Conservation (phyloP, 2,888 invertebrate genomes). For the Synanthedon formicaeformis region DNA sequence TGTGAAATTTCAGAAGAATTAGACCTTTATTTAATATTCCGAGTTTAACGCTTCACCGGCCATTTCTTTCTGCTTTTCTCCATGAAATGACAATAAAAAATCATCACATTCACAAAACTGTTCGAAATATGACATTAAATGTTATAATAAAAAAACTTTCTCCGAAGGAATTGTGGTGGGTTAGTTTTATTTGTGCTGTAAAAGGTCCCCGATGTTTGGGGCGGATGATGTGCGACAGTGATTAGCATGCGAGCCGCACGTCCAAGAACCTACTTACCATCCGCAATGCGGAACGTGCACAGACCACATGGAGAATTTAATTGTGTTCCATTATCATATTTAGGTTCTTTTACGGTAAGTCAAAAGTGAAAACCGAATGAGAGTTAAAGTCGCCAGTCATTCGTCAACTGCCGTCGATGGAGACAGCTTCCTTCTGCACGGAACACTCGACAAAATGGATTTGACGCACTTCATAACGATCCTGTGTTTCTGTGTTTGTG, state of each 20-base stretch:
- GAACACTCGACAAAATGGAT: slow-evolving; percentile 36
- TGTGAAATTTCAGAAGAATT: too few species aligned
- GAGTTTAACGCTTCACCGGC: too few species aligned
- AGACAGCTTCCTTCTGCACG: slow-evolving; percentile 49
- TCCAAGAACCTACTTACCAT: slow-evolving; percentile 57
- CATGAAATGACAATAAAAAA: too few species aligned
- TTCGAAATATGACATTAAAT: background rate
- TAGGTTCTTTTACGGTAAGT: slow-evolving; percentile 68
- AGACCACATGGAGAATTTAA: slow-evolving; percentile 66
- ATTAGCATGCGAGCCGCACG: slow-evolving; percentile 54
- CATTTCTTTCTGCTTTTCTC: too few species aligned
- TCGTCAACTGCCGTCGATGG: slow-evolving; percentile 62
- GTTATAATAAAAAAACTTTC: slow-evolving; percentile 41
- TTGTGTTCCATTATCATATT: slow-evolving; percentile 71
- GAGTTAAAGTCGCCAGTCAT: slow-evolving; percentile 49
- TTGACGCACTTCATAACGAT: slow-evolving; percentile 28
- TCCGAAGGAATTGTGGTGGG: slow-evolving; percentile 39
- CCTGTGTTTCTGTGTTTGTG: slow-evolving; percentile 35
- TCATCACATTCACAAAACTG: too few species aligned
- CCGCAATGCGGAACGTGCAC: slow-evolving; percentile 61
- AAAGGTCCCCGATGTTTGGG: slow-evolving; percentile 47
- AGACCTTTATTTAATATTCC: too few species aligned
- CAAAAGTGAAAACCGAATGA: slow-evolving; percentile 69
- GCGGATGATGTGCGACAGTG: slow-evolving; percentile 26
- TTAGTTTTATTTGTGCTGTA: slow-evolving; percentile 47